Percentiles rank a stretch among this genome's conserved stretches.
phyloP scores from a whole-genome alignment of 2,888 invertebrate species.

The Eristalis pertinax region DNA sequence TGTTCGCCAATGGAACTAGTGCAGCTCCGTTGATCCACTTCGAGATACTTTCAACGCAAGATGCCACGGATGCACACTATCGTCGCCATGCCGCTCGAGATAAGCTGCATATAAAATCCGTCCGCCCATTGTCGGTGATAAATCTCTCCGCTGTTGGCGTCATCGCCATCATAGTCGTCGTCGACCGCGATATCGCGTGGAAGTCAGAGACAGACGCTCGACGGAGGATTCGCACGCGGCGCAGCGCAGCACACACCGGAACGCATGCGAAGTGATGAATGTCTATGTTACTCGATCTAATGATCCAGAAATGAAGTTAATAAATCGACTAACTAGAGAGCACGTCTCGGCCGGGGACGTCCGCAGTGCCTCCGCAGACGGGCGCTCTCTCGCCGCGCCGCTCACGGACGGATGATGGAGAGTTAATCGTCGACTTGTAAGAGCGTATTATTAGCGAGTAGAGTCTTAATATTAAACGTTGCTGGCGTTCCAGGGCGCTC shows the following conservation, averaged over 20 bases:
- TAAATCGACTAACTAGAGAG: constrained; percentile 79
- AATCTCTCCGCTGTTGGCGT: constrained; percentile 67
- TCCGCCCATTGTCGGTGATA: constrained; percentile 70
- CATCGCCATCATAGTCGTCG: constrained; percentile 59
- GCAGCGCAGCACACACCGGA: constrained; percentile 8
- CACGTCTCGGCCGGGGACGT: constrained; percentile 22
- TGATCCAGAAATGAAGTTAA: constrained; percentile 81
- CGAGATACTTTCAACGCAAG: constrained; percentile 59
- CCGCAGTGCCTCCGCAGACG: constrained; percentile 5
- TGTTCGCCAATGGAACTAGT: constrained; percentile 19
- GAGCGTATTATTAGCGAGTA: constrained; percentile 72
- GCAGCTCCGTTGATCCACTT: constrained; percentile 39
- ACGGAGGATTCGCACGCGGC: constrained; percentile 28
- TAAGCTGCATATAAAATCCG: constrained; percentile 59
- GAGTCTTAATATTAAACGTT: constrained; percentile 66
- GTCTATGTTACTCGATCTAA: constrained; percentile 80
- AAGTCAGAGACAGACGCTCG: constrained; percentile 19
- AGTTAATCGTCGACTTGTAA: constrained; percentile 67
- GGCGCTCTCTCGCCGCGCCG: not conserved
- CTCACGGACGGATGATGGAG: constrained; percentile 46
- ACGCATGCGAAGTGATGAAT: constrained; percentile 78
- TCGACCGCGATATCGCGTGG: constrained; percentile 51
- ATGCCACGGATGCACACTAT: constrained; percentile 33
- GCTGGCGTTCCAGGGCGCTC: constrained; percentile 58
- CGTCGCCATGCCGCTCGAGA: constrained; percentile 48